Evolutionary conservation across 2,113 vertebrate genomes (phyloP), one percentile per base, ranked within the genome.

Genomic region (Ariopsis seemanni): DNA sequence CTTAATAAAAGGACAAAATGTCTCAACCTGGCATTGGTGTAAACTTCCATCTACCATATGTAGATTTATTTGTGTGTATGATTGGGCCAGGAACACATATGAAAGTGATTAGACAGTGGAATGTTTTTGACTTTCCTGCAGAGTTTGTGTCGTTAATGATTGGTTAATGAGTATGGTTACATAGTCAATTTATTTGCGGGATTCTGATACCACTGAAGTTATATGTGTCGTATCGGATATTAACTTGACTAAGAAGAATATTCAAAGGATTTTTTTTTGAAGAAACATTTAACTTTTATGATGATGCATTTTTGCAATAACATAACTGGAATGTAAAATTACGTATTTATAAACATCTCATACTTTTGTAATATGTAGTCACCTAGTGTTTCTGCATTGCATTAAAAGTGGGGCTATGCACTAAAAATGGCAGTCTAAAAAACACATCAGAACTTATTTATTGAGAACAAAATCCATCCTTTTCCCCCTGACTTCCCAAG

Each of bases 21-120:
- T 11, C 34, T 69, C 30, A 77, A n/a, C 20, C 10, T 50, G 71
- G 71, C 71, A 48, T 77, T 75, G 9, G 42, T 12, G 20, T 52
- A 50, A 60, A 60, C 14, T 42, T 62, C 9, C 8, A 85, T 60
- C 18, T 55, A 30, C 34, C 34, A 42, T 53, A 11, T 74, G 30
- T 17, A 7, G 5, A 72, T 72, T 67, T 30, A 86, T 86, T 67
- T 86, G 52, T 72, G 74, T 12, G 62, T 85, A 34, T 55, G 63
- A 18, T 55, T 65, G 48, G 15, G 17, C 18, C 34, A 78, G 48
- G 27, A 65, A 81, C 18, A 72, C 30, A 42, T 72, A 72, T 17
- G 30, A 42, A 72, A 42, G 55, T 65, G 25, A 62, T 63, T 12
- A 25, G 15, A 52, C 20, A 55, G 2, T 20, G 15, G 48, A 69